Evolutionary conservation across 2,113 vertebrate genomes (phyloP), one percentile per base, ranked within the genome.

Genomic region (Corvus moneduloides): DNA sequence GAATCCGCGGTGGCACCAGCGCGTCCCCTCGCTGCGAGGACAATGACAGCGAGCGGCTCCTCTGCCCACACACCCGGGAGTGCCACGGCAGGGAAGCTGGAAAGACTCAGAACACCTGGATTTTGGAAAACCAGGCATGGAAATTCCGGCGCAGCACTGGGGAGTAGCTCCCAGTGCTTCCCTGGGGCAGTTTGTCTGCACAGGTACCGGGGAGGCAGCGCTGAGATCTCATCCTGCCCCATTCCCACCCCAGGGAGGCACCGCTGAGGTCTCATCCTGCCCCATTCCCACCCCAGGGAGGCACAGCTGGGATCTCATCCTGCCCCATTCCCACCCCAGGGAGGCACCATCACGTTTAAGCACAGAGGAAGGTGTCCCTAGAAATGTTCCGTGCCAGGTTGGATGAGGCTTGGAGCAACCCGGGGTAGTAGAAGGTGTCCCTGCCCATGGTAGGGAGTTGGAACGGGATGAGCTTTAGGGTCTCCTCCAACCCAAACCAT

Each of bases 131-230:
- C 0, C 4, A 4, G 39, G 32, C 2, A 1, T 4, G 43, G 32
- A 26, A 64, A 44, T 10, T 3, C 5, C 0, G 1, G 43, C 37
- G 8, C n/a, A 32, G 51, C 67, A 5, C 16, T 14, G 48, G 46
- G 13, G 11, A 44, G 9, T 22, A 9, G 12, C 35, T 21, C 43
- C 41, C 43, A 6, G 9, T 4, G 32, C 56, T 59, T 48, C 1
- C 0, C 44, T 9, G 39, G 32, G 32, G 13, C 0, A 1, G 7
- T 51, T 30, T 51, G 66, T 10, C 8, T 22, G 19, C 11, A 1
- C 44, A 17, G 67, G 56, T 13, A 51, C 10, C 1, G 5, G 26
- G 23, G 35, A 23, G 28, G 21, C 49, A 71, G 11, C 33, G 19
- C 48, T 12, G 19, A 5, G 48, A 52, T 2, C 15, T 39, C 68